Base-by-base conservation (phyloP, 2,888 invertebrate species). In the Arctia plantaginis region DNA sequence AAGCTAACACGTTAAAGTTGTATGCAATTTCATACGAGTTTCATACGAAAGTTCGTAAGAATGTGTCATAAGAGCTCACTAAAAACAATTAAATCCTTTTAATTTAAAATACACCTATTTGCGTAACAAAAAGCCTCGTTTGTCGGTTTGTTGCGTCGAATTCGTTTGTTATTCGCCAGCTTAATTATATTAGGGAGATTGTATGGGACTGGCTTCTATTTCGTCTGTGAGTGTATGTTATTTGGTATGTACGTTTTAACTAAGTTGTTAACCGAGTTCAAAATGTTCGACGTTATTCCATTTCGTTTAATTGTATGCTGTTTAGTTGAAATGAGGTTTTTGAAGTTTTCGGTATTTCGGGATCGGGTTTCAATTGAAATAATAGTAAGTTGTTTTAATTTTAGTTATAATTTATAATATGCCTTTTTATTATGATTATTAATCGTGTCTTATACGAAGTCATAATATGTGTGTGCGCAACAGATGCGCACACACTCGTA, bases 101-200 rank as follows among this genome's bases (percentile, higher is more conserved):
- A 33, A 51, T 55, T 51, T 51, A 27, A 69, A 55, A 59, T 35
- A 59, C 27, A 55, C 41, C 20, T 41, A 69, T 41, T 59, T 51
- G 55, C 55, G 33, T 55, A 69, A 33, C 33, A 55, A 51, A 69
- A 55, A 51, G 35, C 35, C 69, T 69, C 55, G 35, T 69, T 69
- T 70, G 59, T 62, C 30, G 30, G 39, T 70, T 62, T 62, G 69
- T 62, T 59, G 59, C 27, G n/a, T 62, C 20, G 41, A 62, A 41
- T 62, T 62, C 23, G 41, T 27, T 30, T 18, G 69, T 70, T 62
- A 30, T 10, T 27, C 51, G 41, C 69, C 30, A 62, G 30, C 62
- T 41, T 27, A 55, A 65, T 65, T 65, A 35, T 62, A 70, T 70
- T 70, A 62, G 39, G 35, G 4, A 18, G 41, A 41, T 39, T 39